These are phyloP conservation scores for Hepsetus odoe DNA, from an alignment of 2,113 vertebrate species.

Conservation along the genomic window DNA sequence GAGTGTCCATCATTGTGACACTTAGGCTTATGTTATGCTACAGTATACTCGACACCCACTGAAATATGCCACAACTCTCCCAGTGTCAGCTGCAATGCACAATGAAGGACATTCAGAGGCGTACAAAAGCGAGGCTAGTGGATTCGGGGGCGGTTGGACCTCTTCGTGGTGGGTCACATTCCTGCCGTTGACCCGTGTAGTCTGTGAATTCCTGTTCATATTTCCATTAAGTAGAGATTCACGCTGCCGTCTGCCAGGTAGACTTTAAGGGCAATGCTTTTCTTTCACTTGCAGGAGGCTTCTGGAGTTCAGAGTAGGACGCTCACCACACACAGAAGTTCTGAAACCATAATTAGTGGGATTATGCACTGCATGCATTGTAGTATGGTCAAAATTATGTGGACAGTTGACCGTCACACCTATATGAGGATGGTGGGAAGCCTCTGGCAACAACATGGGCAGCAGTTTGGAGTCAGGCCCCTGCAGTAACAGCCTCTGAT, in stretches of 20 bases:
- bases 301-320: neutral
- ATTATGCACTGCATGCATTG: too few species aligned
- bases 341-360: neutral
- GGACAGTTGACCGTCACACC: too few species aligned
- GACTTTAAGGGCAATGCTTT: neutral
- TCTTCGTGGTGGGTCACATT: conserved; percentile 10
- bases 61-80: conserved; percentile 25
- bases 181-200: neutral
- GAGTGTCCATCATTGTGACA: neutral
- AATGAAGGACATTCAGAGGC: conserved; percentile 21
- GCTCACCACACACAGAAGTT: neutral
- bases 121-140: neutral
- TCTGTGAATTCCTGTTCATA: conserved; percentile 11
- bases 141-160: conserved; percentile 25
- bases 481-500: too few species aligned
- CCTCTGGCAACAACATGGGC: too few species aligned
- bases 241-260: neutral
- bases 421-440: too few species aligned
- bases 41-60: neutral
- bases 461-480: too few species aligned
- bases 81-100: conserved; percentile 7
- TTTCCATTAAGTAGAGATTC: neutral
- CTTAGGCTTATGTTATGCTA: neutral
- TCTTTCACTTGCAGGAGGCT: neutral
- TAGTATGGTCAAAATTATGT: too few species aligned